Conservation (phyloP, 2,888 invertebrate species). For the Liodrosophila aerea region DNA sequence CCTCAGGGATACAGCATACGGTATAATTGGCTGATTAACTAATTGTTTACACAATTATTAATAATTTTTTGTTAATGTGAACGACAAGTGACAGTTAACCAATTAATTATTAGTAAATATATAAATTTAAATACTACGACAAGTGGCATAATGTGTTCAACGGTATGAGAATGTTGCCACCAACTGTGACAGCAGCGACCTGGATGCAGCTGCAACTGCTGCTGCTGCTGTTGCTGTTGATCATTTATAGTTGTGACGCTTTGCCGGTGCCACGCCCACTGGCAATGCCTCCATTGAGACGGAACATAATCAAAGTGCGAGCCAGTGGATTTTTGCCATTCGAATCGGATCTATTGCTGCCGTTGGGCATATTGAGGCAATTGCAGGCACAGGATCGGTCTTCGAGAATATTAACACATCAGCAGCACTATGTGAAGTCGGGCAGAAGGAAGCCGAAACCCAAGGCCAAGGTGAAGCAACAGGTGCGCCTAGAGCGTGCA, state of each 20-base stretch:
- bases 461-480: constrained; percentile 39
- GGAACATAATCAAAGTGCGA: constrained; percentile 60
- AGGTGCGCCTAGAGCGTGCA: constrained; percentile 59
- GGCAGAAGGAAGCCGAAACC: constrained; percentile 10
- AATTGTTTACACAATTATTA: background rate
- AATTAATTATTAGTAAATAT: too few species aligned
- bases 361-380: constrained; percentile 57
- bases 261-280: background rate
- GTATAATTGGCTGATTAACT: background rate
- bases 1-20: constrained; percentile 4
- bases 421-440: background rate
- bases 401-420: constrained; percentile 23
- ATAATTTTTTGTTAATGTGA: constrained; percentile 24
- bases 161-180: background rate
- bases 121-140: too few species aligned
- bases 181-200: background rate
- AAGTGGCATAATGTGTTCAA: background rate
- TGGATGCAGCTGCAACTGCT: background rate
- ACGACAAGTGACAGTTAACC: constrained; percentile 6
- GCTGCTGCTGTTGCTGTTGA: background rate
- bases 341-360: constrained; percentile 62
- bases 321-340: constrained; percentile 65
- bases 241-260: background rate
- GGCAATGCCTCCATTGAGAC: constrained; percentile 6
- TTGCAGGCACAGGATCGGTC: constrained; percentile 60